Evolutionary conservation across 2,888 invertebrate genomes (phyloP).

Genomic region (Orthonychiurus folsomi): DNA sequence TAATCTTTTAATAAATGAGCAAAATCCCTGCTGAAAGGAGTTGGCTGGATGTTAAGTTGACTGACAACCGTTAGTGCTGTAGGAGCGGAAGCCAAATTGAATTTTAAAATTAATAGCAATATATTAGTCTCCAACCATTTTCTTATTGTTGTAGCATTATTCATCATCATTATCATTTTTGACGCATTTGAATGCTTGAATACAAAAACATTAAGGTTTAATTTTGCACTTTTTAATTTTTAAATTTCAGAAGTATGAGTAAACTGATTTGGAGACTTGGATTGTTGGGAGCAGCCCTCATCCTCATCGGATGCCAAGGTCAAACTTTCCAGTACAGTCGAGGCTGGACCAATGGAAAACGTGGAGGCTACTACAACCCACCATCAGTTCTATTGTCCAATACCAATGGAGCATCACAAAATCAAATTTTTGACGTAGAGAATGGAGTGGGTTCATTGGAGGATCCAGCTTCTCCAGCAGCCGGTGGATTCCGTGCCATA

Average conservation of each 20-base stretch:
- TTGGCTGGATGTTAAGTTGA: too few species aligned
- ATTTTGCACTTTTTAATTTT: too few species aligned
- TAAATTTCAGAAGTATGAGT: constrained; percentile 11
- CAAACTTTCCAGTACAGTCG: constrained; percentile 70
- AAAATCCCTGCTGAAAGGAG: too few species aligned
- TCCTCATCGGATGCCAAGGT: constrained; percentile 48
- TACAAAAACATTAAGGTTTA: too few species aligned
- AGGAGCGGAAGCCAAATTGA: too few species aligned
- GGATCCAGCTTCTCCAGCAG: constrained; percentile 13
- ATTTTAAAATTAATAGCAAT: too few species aligned
- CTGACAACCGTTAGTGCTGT: too few species aligned
- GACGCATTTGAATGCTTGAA: too few species aligned
- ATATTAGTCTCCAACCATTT: too few species aligned
- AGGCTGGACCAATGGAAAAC: constrained; percentile 63
- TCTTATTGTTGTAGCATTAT: too few species aligned
- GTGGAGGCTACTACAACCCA: constrained; percentile 17
- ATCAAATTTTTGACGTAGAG: constrained; percentile 18
- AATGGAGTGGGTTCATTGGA: constrained; percentile 13
- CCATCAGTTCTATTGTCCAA: background rate
- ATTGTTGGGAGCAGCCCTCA: constrained; percentile 46
- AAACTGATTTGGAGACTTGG: constrained; percentile 19
- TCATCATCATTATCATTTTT: too few species aligned
- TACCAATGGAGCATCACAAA: background rate
- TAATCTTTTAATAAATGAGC: too few species aligned
- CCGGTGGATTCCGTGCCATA: constrained; percentile 19